Conservation (phyloP, 1,140 invertebrate species). For the Drosophila persimilis region DNA sequence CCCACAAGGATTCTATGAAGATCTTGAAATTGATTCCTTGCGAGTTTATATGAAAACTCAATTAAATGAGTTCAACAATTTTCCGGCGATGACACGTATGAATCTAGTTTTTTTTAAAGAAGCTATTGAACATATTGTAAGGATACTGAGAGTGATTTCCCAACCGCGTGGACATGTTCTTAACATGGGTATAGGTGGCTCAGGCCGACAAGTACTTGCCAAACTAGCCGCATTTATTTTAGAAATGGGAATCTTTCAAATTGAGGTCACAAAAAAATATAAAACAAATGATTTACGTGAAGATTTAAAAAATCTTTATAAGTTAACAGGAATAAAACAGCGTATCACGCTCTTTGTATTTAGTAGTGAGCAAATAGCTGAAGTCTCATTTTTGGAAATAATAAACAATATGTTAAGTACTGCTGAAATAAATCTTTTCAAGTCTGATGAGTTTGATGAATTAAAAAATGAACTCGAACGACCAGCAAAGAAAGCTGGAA, state of each 20-base stretch:
- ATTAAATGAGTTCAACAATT: constrained; percentile 91
- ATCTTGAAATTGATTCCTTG: constrained; percentile 85
- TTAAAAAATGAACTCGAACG: constrained; percentile 88
- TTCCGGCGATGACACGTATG: constrained; percentile 89
- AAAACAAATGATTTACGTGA: constrained; percentile 90
- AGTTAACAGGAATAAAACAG: constrained; percentile 88
- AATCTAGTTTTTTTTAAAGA: constrained; percentile 92
- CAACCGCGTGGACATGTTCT: constrained; percentile 92
- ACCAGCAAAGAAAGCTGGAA: constrained; percentile 86
- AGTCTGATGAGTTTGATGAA: constrained; percentile 93
- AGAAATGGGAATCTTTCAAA: constrained; percentile 90
- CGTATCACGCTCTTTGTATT: constrained; percentile 91
- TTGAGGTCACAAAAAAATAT: constrained; percentile 91
- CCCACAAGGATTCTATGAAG: constrained; percentile 89
- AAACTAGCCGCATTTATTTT: constrained; percentile 91
- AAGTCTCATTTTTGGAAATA: constrained; percentile 93
- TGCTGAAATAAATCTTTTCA: constrained; percentile 93
- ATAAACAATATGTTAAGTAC: constrained; percentile 94
- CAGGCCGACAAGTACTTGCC: constrained; percentile 91
- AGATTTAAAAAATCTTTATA: constrained; percentile 91
- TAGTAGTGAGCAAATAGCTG: constrained; percentile 91
- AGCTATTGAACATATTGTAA: constrained; percentile 92
- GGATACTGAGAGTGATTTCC: constrained; percentile 91
- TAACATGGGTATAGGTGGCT: constrained; percentile 93
- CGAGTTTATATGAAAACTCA: constrained; percentile 87